phyloP scores from a whole-genome alignment of 2,888 invertebrate species.

The Callyntrura guangdongensis region DNA sequence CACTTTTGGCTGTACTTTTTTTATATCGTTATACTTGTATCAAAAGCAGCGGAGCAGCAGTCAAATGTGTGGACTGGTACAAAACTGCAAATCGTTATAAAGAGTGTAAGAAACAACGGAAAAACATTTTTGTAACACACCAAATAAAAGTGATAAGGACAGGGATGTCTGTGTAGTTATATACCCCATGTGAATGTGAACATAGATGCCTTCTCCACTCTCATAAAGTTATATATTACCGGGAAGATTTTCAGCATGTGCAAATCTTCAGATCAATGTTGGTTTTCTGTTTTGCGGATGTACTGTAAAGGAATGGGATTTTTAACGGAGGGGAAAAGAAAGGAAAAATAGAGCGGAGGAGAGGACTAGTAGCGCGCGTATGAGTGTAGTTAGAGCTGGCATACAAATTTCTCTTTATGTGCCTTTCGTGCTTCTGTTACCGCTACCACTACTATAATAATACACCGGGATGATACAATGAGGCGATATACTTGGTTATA shows the following conservation, averaged over 20 bases:
- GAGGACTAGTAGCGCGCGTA: background rate
- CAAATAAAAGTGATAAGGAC: background rate
- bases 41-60: background rate
- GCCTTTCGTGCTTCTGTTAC: background rate
- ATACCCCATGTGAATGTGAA: background rate
- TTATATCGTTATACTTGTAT: background rate
- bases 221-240: conserved; percentile 19
- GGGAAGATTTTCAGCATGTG: conserved; percentile 82
- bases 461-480: conserved; percentile 7
- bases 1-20: background rate
- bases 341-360: background rate
- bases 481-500: conserved; percentile 11
- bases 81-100: conserved; percentile 11
- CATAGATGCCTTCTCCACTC: background rate
- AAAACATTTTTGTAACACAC: conserved; percentile 40
- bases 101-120: conserved; percentile 4
- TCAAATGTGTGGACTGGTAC: conserved; percentile 5
- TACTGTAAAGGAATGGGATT: conserved; percentile 79
- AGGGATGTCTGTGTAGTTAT: conserved; percentile 2
- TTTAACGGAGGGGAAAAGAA: conserved; percentile 45
- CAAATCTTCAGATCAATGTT: conserved; percentile 84
- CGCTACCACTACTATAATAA: background rate
- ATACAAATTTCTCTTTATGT: conserved; percentile 26
- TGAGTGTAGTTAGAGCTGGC: background rate
- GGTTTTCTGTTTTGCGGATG: conserved; percentile 84